A percentile compares a stretch with the other conserved stretches of the same genome.
Conservation (phyloP, 2,113 vertebrate genomes). For the Plotosus lineatus region DNA sequence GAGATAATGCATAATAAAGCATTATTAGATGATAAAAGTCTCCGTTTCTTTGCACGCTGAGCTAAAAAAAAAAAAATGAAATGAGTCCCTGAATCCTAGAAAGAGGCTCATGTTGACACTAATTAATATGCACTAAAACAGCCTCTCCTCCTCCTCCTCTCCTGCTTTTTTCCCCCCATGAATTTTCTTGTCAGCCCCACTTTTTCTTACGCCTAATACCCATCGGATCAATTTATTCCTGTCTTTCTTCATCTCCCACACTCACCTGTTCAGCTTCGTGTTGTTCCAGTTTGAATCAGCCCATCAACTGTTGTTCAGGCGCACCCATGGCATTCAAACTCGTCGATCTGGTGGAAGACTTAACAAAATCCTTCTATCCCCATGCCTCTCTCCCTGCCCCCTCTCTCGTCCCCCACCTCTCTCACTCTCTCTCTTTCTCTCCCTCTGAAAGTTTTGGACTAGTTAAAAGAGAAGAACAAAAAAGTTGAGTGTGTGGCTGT, state of each 20-base stretch:
- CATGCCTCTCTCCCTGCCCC: neutral
- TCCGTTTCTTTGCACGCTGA: neutral
- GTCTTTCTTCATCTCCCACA: slow-evolving; percentile 30
- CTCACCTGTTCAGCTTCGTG: slow-evolving; percentile 29
- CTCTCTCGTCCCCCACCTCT: neutral
- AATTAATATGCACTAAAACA: slow-evolving; percentile 40
- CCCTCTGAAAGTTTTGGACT: slow-evolving; percentile 59
- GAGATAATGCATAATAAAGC: neutral
- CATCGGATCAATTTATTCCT: slow-evolving; percentile 35
- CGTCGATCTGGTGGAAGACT: slow-evolving; percentile 5
- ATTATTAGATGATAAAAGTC: neutral
- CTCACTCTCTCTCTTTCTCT: slow-evolving; percentile 13
- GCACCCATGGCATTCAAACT: slow-evolving; percentile 24
- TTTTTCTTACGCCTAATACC: slow-evolving; percentile 8
- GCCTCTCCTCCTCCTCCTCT: slow-evolving; percentile 10
- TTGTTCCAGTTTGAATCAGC: slow-evolving; percentile 31
- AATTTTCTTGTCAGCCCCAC: slow-evolving; percentile 8
- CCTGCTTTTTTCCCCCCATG: neutral
- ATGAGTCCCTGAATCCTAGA: slow-evolving; percentile 22
- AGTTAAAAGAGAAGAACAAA: slow-evolving; percentile 67
- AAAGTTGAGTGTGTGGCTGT: slow-evolving; percentile 69
- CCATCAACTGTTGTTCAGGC: slow-evolving; percentile 40
- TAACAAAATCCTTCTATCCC: slow-evolving; percentile 15
- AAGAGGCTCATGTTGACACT: slow-evolving; percentile 22
- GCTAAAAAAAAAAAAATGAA: slow-evolving; percentile 23